phyloP scores from a whole-genome alignment of 2,888 invertebrate species.

The Drosophila imparisetae region DNA sequence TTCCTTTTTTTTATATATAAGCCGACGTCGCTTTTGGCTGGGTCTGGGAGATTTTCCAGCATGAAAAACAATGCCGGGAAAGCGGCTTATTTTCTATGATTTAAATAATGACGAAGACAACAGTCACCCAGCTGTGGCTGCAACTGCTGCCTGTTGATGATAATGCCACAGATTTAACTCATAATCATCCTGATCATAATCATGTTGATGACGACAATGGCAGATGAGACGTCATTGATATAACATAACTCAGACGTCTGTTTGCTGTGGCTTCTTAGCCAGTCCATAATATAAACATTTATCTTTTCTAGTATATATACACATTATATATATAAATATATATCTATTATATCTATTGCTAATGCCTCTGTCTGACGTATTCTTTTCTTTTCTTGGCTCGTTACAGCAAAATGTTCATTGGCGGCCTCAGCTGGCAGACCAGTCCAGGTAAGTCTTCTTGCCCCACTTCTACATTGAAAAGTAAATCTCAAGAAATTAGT shows the following conservation, averaged over 20 bases:
- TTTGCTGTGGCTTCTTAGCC: conserved; percentile 26
- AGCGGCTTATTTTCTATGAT: conserved; percentile 82
- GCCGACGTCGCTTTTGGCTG: conserved; percentile 54
- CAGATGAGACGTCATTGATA: conserved; percentile 52
- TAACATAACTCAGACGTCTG: conserved; percentile 37
- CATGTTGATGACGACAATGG: conserved; percentile 48
- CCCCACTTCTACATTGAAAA: conserved; percentile 12
- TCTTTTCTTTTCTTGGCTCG: conserved; percentile 23
- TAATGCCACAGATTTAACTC: conserved; percentile 36
- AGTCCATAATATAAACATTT: conserved; percentile 45
- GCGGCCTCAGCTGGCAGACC: conserved; percentile 99
- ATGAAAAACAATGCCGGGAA: conserved; percentile 81
- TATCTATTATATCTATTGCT: conserved; percentile 25
- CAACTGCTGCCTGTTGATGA: conserved; percentile 24
- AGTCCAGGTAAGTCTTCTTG: conserved; percentile 94
- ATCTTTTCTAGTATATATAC: conserved; percentile 18
- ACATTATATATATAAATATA: neutral
- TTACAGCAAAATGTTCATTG: conserved; percentile 99
- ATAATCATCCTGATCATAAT: conserved; percentile 19
- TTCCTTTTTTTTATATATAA: conserved; percentile 37
- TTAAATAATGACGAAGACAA: conserved; percentile 82
- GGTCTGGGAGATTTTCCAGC: conserved; percentile 73
- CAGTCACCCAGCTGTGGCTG: conserved; percentile 52
- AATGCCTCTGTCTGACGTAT: conserved; percentile 48
- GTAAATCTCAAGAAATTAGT: conserved; percentile 53